Base-by-base conservation (phyloP, 2,797 vertebrate genomes). In the Cuniculus paca region DNA sequence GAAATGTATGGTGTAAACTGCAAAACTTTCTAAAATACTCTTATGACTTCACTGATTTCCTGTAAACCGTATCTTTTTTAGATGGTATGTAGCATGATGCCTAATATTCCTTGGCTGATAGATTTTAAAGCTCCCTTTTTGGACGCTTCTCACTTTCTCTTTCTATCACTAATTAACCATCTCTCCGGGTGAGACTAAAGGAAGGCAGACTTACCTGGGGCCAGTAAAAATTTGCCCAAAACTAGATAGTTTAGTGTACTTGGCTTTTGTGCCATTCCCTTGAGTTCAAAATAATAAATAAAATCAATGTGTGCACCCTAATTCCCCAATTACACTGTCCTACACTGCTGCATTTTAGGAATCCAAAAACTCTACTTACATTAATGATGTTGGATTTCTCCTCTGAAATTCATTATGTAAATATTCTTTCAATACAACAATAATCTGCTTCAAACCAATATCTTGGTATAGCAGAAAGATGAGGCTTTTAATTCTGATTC, bases 1-100 rank as follows among this genome's bases (percentile, higher is more conserved):
- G 88, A 98, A 91, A 68, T 79, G 34, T 86, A 97, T 97, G 85
- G 70, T 97, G 22, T 95, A 94, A 39, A 74, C 79, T 94, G 39
- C 0, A 3, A 52, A 50, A 31, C 42, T 48, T 31, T 94, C 70
- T 88, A n/a, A 85, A 94, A 85, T 50, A 72, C 36, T 84, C 42
- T 94, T 20, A 34, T 22, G 13, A 65, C 11, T 75, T 82, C 31
- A 72, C 28, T 92, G 63, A 72, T 72, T 63, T 96, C 54, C 78
- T 79, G 39, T 14, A 70, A 88, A 45, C 10, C 11, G 16, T 50
- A 34, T 7, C 34, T 63, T 81, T 88, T 95, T 72, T 12, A 56
- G n/a, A 60, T 2, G 34, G 17, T 48, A 31, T 28, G 65, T n/a
- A 93, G 52, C 8, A 3, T 54, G 7, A 86, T 36, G 28, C 13